These are phyloP conservation scores for Temnopleurus reevesii DNA, from an alignment of 53 echinoderm and acorn worm species.

Conservation along the genomic window DNA sequence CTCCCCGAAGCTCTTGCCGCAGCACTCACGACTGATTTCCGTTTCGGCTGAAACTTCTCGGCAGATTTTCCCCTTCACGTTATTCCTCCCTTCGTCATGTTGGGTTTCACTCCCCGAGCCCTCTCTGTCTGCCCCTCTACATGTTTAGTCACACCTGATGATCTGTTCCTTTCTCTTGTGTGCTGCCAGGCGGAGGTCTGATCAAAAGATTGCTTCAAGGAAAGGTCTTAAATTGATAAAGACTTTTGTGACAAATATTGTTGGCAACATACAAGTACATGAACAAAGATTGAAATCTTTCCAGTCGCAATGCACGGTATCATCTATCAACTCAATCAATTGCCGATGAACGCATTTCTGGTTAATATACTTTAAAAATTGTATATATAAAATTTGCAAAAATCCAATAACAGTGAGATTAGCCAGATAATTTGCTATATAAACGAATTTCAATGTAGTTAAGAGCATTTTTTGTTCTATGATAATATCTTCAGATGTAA, in stretches of 20 bases:
- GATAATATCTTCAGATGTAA: too few species aligned
- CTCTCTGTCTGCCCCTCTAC: background rate
- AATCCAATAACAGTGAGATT: too few species aligned
- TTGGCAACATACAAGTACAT: background rate
- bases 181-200: background rate
- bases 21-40: conserved; percentile 52
- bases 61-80: conserved; percentile 37
- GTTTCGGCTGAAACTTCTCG: conserved; percentile 35
- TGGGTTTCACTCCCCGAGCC: background rate
- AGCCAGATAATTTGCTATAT: too few species aligned
- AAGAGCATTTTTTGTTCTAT: too few species aligned
- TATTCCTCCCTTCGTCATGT: background rate
- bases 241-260: background rate
- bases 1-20: conserved; percentile 27
- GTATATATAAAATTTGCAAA: too few species aligned
- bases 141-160: conserved; percentile 20
- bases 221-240: conserved; percentile 11
- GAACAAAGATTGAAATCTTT: too few species aligned
- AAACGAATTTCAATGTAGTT: too few species aligned
- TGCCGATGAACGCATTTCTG: too few species aligned
- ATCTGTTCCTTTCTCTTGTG: background rate
- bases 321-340: too few species aligned
- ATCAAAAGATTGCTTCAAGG: conserved; percentile 6
- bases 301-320: too few species aligned
- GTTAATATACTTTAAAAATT: too few species aligned